Evolutionary conservation across 2,888 invertebrate species (phyloP).

Genomic region (Temnothorax rugatulus): DNA sequence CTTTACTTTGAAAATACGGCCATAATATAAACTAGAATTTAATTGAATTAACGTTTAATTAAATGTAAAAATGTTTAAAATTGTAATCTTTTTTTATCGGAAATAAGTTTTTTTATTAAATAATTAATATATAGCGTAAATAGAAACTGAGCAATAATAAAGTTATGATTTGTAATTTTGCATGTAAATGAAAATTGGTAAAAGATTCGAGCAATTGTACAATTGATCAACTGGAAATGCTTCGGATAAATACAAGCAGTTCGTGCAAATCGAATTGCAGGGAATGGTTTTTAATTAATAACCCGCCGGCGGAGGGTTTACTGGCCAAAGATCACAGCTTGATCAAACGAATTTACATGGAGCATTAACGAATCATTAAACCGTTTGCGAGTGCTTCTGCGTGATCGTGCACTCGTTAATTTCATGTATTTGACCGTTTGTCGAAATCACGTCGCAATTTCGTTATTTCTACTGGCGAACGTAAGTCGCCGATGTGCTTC

Average conservation of each 20-base stretch:
- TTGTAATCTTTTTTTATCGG: not conserved
- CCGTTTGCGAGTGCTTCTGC: conserved; percentile 4
- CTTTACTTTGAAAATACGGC: not conserved
- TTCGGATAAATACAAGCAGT: conserved; percentile 36
- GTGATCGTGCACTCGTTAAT: conserved; percentile 15
- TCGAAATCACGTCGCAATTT: conserved; percentile 32
- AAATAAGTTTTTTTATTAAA: not conserved
- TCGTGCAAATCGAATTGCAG: not conserved
- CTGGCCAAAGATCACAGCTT: conserved; percentile 25
- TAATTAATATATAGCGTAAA: not conserved
- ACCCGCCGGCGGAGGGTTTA: conserved; percentile 6
- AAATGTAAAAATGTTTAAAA: not conserved
- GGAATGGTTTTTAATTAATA: conserved; percentile 46
- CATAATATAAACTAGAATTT: not conserved
- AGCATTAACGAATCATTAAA: conserved; percentile 51
- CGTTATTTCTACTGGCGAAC: not conserved
- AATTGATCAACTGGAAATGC: conserved; percentile 27
- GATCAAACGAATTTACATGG: conserved; percentile 41
- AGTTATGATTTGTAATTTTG: not conserved
- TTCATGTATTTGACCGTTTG: conserved; percentile 24
- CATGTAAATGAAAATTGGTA: conserved; percentile 2
- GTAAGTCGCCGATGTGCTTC: not conserved
- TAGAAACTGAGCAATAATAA: not conserved
- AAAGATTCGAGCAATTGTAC: conserved; percentile 14
- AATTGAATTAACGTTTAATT: not conserved